Percentiles rank a stretch among this genome's conserved stretches.
Conservation (phyloP, 1,140 invertebrate species). For the Araneus ventricosus region DNA sequence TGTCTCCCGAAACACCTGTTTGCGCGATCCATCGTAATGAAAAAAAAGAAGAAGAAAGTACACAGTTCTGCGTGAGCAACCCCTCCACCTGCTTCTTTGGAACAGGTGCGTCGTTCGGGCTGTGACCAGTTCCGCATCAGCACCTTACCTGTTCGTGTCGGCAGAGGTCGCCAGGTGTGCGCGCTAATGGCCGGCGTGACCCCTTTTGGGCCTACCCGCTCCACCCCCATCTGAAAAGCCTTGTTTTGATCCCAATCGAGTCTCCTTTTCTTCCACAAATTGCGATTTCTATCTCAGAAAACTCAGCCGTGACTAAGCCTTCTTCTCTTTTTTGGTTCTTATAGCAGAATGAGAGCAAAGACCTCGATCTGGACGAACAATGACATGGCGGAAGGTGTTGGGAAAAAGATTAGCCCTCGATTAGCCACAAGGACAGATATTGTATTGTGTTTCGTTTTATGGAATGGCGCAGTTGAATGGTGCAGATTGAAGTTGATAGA, state of each 20-base stretch:
- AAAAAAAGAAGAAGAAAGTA: not conserved
- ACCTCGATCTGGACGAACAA: constrained; percentile 1
- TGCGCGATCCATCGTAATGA: not conserved
- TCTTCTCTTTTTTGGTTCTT: not conserved
- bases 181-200: constrained; percentile 57
- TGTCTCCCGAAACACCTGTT: constrained; percentile 17
- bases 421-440: no score
- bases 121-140: constrained; percentile 58
- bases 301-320: not conserved
- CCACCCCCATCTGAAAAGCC: not conserved
- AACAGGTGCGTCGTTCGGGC: constrained; percentile 36
- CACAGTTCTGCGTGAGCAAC: not conserved
- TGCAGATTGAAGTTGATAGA: no score
- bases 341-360: not conserved
- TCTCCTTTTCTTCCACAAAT: not conserved
- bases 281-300: constrained; percentile 15
- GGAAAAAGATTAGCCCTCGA: not conserved
- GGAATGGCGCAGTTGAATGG: no score
- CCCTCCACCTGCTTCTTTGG: not conserved
- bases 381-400: not conserved
- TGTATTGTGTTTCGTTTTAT: no score
- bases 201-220: constrained; percentile 19
- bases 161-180: constrained; percentile 37
- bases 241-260: constrained; percentile 23
- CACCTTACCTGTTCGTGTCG: constrained; percentile 12